Percentiles rank a stretch among this genome's conserved stretches.
phyloP scores from a whole-genome alignment of 2,797 vertebrate species.

The Lutjanus campechanus region DNA sequence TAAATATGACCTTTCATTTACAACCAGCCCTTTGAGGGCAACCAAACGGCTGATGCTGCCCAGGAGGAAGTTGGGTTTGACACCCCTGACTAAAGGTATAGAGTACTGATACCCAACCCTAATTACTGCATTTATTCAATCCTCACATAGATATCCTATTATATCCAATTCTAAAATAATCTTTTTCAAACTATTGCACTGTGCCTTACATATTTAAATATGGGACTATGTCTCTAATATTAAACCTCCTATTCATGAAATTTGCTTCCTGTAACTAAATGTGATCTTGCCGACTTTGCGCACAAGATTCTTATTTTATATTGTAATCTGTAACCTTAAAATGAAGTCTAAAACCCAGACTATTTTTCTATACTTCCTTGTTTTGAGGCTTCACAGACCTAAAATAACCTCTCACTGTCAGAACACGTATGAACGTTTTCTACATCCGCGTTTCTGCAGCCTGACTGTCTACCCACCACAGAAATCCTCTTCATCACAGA shows the following conservation, averaged over 20 bases:
- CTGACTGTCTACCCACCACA: slow-evolving; percentile 30
- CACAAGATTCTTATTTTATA: background rate
- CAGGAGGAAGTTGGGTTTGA: too few species aligned
- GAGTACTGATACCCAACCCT: too few species aligned
- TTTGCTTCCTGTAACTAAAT: background rate
- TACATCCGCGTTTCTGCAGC: slow-evolving; percentile 22
- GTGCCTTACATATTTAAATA: background rate
- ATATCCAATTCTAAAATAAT: background rate
- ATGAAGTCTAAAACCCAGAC: background rate
- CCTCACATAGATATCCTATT: background rate
- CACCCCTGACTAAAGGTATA: too few species aligned
- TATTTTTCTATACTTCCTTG: background rate
- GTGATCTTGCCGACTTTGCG: too few species aligned
- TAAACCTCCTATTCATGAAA: too few species aligned
- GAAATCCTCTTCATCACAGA: slow-evolving; percentile 36
- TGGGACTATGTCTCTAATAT: too few species aligned
- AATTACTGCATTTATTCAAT: background rate
- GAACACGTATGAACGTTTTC: slow-evolving; percentile 24
- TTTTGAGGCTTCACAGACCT: background rate
- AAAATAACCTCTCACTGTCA: slow-evolving; percentile 10
- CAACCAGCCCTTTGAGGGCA: too few species aligned
- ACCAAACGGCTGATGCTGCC: too few species aligned
- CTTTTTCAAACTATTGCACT: background rate
- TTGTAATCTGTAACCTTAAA: background rate
- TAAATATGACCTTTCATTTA: too few species aligned